Evolutionary conservation across 2,113 vertebrate genomes (phyloP).

Genomic region (Podocnemis expansa): DNA sequence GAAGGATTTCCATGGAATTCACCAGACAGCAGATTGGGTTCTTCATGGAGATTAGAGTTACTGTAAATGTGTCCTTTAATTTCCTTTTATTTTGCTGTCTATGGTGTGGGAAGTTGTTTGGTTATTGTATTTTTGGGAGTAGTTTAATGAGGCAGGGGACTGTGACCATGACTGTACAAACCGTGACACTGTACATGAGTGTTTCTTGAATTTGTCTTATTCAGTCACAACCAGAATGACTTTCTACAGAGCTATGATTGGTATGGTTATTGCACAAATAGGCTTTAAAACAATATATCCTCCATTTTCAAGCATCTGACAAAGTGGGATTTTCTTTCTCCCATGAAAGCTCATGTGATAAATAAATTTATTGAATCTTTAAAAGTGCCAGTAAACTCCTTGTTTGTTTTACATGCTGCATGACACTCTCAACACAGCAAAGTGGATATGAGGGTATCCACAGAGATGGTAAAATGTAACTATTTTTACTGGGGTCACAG

Average conservation of each 20-base stretch:
- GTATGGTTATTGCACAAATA: background rate
- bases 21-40: background rate
- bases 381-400: too few species aligned
- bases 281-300: background rate
- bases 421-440: background rate
- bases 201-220: background rate
- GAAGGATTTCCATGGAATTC: background rate
- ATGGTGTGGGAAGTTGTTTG: background rate
- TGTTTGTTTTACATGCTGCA: too few species aligned
- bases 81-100: background rate
- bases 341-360: too few species aligned
- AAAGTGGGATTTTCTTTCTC: too few species aligned
- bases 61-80: background rate
- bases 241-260: background rate
- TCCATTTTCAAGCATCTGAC: too few species aligned
- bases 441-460: background rate
- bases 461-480: background rate
- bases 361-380: too few species aligned
- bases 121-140: background rate
- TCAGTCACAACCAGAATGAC: background rate
- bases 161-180: rapidly evolving
- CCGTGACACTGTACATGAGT: background rate
- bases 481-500: rapidly evolving
- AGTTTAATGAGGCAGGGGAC: background rate
- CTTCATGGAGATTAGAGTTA: background rate